phyloP scores from a whole-genome alignment of 2,113 vertebrate genomes.

The Mesocricetus auratus region DNA sequence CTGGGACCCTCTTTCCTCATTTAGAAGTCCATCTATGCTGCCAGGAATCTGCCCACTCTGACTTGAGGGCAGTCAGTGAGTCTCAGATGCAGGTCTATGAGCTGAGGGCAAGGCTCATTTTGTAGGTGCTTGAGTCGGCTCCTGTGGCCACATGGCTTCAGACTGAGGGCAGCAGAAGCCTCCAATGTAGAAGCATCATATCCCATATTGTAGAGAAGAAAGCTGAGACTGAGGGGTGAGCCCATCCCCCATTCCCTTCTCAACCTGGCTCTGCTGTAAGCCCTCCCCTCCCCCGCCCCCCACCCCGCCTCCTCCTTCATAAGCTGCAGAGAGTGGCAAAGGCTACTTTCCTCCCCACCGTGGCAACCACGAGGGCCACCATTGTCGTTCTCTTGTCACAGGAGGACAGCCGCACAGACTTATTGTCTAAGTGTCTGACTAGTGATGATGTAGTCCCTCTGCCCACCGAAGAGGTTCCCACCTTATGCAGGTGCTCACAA shows the following conservation, averaged over 20 bases:
- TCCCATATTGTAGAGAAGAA: not conserved
- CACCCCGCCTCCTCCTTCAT: not conserved
- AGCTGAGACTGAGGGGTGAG: not conserved
- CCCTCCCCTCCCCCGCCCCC: not conserved
- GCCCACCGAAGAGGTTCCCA: not conserved
- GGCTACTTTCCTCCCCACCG: not conserved
- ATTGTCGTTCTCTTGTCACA: not conserved
- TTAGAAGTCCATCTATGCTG: too few species aligned
- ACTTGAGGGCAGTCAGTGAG: not conserved
- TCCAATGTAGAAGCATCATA: not conserved
- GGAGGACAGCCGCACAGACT: not conserved
- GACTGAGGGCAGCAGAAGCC: not conserved
- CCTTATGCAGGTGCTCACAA: too few species aligned
- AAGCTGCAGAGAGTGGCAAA: not conserved
- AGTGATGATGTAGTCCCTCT: not conserved
- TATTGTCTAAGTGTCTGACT: not conserved
- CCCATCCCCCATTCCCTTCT: rapidly evolving
- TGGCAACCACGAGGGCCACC: not conserved
- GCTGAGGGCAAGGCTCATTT: not conserved
- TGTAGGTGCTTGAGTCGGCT: too few species aligned
- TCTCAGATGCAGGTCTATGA: not conserved
- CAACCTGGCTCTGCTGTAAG: not conserved
- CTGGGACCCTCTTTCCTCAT: not conserved
- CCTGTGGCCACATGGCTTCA: not conserved
- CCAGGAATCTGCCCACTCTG: not conserved